Percentiles rank a stretch among this genome's conserved stretches.
Conservation (phyloP, 2,797 vertebrate genomes). For the Hozukius guyotensis region DNA sequence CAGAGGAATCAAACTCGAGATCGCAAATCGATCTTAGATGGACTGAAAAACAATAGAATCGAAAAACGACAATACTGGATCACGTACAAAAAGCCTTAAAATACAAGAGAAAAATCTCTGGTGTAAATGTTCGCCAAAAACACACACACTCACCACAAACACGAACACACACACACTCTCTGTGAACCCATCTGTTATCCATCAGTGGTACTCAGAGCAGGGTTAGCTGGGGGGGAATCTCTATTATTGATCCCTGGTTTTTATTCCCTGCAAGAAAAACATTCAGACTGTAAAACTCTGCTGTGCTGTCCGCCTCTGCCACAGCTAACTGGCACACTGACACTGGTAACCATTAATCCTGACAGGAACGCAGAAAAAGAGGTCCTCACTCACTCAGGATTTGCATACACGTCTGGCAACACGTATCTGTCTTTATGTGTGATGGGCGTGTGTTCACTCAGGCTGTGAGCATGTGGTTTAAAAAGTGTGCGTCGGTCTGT, state of each 20-base stretch:
- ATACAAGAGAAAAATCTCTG: neutral
- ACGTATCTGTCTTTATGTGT: neutral
- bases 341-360: conserved; percentile 46
- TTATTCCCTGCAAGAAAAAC: conserved; percentile 57
- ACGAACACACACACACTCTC: conserved; percentile 19
- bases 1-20: conserved; percentile 26
- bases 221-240: conserved; percentile 51
- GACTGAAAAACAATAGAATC: conserved; percentile 9
- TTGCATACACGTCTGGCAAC: neutral
- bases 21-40: conserved; percentile 40
- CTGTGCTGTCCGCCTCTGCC: conserved; percentile 21
- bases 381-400: neutral
- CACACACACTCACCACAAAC: conserved; percentile 9
- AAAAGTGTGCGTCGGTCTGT: neutral
- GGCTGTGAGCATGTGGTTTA: conserved; percentile 14
- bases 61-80: conserved; percentile 31
- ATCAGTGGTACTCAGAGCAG: conserved; percentile 63
- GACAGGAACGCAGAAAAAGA: conserved; percentile 2
- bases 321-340: conserved; percentile 31
- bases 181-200: conserved; percentile 72
- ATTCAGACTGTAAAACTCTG: conserved; percentile 48
- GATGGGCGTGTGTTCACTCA: neutral
- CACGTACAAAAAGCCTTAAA: neutral
- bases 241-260: conserved; percentile 72
- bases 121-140: conserved; percentile 22